These are phyloP conservation scores for Etheostoma perlongum DNA, from an alignment of 2,797 vertebrate species.

Conservation along the genomic window DNA sequence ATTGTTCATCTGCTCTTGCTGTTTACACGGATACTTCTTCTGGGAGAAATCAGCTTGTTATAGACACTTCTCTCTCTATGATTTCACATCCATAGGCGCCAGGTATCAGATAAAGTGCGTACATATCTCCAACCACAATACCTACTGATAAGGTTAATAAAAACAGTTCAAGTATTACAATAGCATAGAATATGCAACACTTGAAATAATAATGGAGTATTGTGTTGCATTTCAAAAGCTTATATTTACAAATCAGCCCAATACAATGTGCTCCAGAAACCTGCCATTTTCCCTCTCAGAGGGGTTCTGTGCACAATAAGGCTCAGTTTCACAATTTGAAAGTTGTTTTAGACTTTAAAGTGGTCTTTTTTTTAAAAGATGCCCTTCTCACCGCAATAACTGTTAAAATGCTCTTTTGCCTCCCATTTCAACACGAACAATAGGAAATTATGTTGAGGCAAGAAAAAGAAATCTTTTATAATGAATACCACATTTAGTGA, in stretches of 20 bases:
- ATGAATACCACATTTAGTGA: conserved; percentile 98
- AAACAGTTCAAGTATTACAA: conserved; percentile 69
- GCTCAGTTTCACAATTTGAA: conserved; percentile 79
- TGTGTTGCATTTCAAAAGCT: conserved; percentile 74
- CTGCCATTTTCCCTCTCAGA: conserved; percentile 76
- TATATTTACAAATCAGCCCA: conserved; percentile 85
- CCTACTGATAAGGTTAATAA: conserved; percentile 75
- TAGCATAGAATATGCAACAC: conserved; percentile 50
- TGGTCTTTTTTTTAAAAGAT: conserved; percentile 66
- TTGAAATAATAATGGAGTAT: conserved; percentile 73
- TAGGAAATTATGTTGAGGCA: conserved; percentile 89
- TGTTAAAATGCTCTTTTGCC: conserved; percentile 82
- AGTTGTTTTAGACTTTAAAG: conserved; percentile 86
- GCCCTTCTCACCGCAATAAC: conserved; percentile 77
- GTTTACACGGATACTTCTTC: conserved; percentile 19
- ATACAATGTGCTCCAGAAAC: conserved; percentile 68
- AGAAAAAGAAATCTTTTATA: conserved; percentile 84
- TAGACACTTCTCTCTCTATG: conserved; percentile 17
- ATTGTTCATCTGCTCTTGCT: conserved; percentile 57
- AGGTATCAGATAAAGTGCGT: conserved; percentile 24
- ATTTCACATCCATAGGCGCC: conserved; percentile 52
- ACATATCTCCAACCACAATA: conserved; percentile 57
- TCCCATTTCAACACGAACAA: conserved; percentile 89
- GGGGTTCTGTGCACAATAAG: conserved; percentile 78
- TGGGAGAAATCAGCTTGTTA: conserved; percentile 7